Conservation (phyloP, 2,888 invertebrate species). For the Limnephilus rhombicus region DNA sequence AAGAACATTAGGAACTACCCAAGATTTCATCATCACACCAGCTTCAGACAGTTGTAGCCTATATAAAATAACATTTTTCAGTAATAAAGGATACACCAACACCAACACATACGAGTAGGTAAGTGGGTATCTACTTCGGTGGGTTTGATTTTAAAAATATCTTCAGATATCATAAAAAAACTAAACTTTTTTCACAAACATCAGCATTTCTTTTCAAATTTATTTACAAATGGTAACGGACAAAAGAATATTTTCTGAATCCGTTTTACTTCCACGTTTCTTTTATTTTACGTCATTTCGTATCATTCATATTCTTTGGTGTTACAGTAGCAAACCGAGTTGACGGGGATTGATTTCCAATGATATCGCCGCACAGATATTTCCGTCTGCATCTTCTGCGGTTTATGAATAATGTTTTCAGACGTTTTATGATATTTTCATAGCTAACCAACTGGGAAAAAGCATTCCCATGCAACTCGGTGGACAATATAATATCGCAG, state of each 20-base stretch:
- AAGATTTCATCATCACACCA: no score
- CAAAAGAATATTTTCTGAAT: not conserved
- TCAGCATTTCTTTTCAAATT: not conserved
- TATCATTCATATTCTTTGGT: conserved; percentile 1
- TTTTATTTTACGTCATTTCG: not conserved
- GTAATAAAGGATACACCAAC: no score
- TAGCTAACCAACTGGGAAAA: not conserved
- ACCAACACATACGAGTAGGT: no score
- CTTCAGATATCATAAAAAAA: not conserved
- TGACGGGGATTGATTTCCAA: not conserved
- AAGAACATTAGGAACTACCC: no score
- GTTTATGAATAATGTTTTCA: not conserved
- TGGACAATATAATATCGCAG: not conserved
- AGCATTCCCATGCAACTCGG: not conserved
- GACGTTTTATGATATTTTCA: not conserved
- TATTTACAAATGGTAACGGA: not conserved
- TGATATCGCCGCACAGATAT: not conserved
- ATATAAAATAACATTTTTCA: no score
- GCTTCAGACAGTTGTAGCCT: no score
- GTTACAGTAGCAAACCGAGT: not conserved
- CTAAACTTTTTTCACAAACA: not conserved
- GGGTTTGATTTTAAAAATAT: no score
- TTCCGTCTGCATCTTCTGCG: not conserved
- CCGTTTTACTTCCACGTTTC: not conserved
- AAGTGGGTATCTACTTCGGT: no score